Evolutionary conservation across 2,888 invertebrate species (phyloP), one percentile per base, ranked within the genome.

Genomic region (Trimorus sp.): DNA sequence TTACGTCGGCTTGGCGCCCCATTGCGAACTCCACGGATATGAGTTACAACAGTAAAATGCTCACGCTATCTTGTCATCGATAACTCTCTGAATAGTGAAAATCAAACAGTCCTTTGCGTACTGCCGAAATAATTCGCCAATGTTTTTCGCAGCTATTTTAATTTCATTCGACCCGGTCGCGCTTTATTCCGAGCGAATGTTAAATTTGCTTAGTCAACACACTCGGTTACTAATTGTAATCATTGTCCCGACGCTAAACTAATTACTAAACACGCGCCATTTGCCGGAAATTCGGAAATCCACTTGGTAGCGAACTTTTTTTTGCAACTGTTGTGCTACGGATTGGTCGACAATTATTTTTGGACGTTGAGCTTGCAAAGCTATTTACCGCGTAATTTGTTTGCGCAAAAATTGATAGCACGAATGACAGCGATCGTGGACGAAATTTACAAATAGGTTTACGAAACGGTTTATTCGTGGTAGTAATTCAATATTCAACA

Each of bases 41-140:
- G 59, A 59, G 40, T 59, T 59, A 49, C 53, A 12, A 1, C 36
- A 36, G 26, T 45, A 26, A 62, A 62, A 62, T 26, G 9, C 48
- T 45, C 16, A 26, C 62, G n/a, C 11, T 36, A 12, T 45, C 8
- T 62, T 8, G 36, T 15, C 48, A 48, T 58, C 48, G 48, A 62
- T 62, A 62, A 62, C 26, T 42, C 42, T 11, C 16, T 42, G 59
- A 59, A 59, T 59, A 59, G 42, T 59, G 15, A 59, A 59, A 59
- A 42, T 59, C 42, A 42, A 59, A 59, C 42, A 8, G 42, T 16
- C 16, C 59, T 59, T 59, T 42, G 42, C 59, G 59, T 15, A 15
- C 59, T 12, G 1, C n/a, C 12, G 9, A 12, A 48, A 48, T 48
- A n/a, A 14, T 12, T 54, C 37, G 12, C 54, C 14, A 49, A 49